A percentile compares a stretch with the other conserved stretches of the same genome.
Conservation (phyloP, 2,113 vertebrate genomes). For the Synchiropus splendidus region DNA sequence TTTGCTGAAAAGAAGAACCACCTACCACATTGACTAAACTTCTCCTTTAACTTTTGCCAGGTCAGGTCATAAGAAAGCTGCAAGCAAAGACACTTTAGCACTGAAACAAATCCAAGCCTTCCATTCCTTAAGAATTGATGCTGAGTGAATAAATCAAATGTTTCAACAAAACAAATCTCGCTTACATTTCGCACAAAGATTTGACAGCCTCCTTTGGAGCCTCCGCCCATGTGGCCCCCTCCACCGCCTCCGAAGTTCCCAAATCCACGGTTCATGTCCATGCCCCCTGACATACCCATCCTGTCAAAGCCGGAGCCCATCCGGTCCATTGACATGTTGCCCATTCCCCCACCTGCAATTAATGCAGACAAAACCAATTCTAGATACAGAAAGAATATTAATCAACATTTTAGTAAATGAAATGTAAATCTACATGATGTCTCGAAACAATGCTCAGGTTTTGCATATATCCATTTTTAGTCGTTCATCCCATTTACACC, state of each 20-base stretch:
- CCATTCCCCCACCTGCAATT: constrained; percentile 74
- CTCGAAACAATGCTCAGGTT: too few species aligned
- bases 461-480: too few species aligned
- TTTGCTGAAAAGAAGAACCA: constrained; percentile 10
- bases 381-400: neutral
- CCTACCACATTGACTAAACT: constrained; percentile 95
- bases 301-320: constrained; percentile 86
- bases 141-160: too few species aligned
- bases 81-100: neutral
- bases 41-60: constrained; percentile 98
- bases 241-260: constrained; percentile 63
- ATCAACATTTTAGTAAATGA: too few species aligned
- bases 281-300: constrained; percentile 78
- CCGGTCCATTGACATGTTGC: constrained; percentile 82
- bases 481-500: too few species aligned
- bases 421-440: too few species aligned
- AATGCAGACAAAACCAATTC: constrained; percentile 2
- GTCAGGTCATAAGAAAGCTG: constrained; percentile 97
- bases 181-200: constrained; percentile 99
- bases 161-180: neutral
- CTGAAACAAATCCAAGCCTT: neutral
- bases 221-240: constrained; percentile 73
- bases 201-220: constrained; percentile 88
- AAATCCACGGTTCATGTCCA: constrained; percentile 85
- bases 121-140: too few species aligned